Percentiles rank a stretch among this genome's conserved stretches.
Conservation (phyloP, 2,113 vertebrate species). For the cat (Felis catus) region DNA sequence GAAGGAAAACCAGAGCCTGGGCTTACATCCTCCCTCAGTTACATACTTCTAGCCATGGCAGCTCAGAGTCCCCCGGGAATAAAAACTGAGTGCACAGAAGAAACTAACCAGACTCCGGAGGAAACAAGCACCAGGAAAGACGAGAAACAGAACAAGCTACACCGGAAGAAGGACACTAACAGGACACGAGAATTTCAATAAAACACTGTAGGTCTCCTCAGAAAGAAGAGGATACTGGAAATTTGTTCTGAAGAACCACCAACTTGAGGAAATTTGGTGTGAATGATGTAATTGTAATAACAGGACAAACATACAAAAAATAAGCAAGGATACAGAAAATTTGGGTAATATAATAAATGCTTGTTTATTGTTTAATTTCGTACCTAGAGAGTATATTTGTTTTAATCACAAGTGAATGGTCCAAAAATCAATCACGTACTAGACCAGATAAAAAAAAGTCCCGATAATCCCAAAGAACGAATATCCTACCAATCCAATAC, state of each 20-base stretch:
- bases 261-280: not conserved
- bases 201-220: not conserved
- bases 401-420: not conserved
- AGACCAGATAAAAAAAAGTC: not conserved
- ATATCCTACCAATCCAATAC: not conserved
- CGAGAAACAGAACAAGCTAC: not conserved
- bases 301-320: not conserved
- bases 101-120: not conserved
- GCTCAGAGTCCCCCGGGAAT: not conserved
- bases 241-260: not conserved
- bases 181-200: not conserved
- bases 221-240: not conserved
- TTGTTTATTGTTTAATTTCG: not conserved
- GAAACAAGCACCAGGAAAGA: not conserved
- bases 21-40: not conserved
- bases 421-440: not conserved
- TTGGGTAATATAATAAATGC: not conserved
- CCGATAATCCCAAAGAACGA: conserved; percentile 6
- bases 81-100: not conserved
- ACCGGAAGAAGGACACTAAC: not conserved
- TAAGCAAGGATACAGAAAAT: not conserved
- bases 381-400: not conserved
- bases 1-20: not conserved
- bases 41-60: not conserved
- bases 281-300: not conserved